phyloP scores from a whole-genome alignment of 2,888 invertebrate genomes.

The Maniola hyperantus region DNA sequence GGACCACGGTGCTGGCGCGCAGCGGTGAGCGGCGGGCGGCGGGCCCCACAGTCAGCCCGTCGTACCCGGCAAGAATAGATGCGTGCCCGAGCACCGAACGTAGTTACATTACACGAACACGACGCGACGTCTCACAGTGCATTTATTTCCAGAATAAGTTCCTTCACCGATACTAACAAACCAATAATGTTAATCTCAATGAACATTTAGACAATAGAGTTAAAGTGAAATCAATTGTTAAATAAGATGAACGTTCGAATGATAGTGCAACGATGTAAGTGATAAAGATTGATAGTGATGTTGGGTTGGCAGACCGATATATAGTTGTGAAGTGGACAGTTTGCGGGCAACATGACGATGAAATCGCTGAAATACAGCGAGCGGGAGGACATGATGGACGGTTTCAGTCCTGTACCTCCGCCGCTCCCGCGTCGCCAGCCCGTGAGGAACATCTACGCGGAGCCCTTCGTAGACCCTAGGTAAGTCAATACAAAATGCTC shows the following conservation, averaged over 20 bases:
- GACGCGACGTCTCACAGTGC: conserved; percentile 26
- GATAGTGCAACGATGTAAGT: conserved; percentile 68
- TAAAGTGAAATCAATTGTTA: conserved; percentile 46
- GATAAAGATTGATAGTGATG: conserved; percentile 67
- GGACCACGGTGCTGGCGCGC: conserved; percentile 21
- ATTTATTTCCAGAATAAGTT: conserved; percentile 35
- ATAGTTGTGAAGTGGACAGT: conserved; percentile 71
- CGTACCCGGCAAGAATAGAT: conserved; percentile 47
- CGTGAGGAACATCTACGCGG: conserved; percentile 85
- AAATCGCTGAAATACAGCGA: conserved; percentile 83
- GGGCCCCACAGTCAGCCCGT: conserved; percentile 62
- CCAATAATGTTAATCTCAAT: conserved; percentile 45
- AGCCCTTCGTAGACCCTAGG: conserved; percentile 85
- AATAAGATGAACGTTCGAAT: conserved; percentile 53
- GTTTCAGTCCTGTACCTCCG: conserved; percentile 83
- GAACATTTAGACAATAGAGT: conserved; percentile 45
- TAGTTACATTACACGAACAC: conserved; percentile 22
- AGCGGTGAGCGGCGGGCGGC: too few species aligned
- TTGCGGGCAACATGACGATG: conserved; percentile 81
- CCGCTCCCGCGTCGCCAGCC: conserved; percentile 84
- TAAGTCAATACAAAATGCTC: conserved; percentile 53
- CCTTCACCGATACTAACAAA: conserved; percentile 25
- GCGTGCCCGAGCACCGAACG: conserved; percentile 29
- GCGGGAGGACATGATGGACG: conserved; percentile 81
- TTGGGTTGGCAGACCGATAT: conserved; percentile 57